Base-by-base conservation (phyloP, 1,140 invertebrate species). In the Magallana angulata region DNA sequence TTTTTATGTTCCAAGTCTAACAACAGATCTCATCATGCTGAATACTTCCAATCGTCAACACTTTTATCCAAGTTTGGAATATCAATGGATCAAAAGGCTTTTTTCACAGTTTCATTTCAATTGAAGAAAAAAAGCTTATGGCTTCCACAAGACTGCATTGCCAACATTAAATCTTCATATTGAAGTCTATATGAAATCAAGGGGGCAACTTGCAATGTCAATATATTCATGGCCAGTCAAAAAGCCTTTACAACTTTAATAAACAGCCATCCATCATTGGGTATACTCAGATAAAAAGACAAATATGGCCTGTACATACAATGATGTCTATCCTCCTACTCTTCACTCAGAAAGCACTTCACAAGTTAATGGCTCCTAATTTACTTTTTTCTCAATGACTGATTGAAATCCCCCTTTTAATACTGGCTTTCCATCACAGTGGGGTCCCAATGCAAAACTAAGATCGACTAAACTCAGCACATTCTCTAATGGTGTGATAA, bases 201-300 rank as follows among this genome's bases (percentile, higher is more conserved):
- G 24, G 24, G 24, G 24, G 8, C 68, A 76, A 24, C 68, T 36
- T 30, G 24, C 68, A 76, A 24, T 76, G 68, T 76, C 68, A 76
- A 76, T 24, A 76, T 76, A 30, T 76, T 76, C 24, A 30, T 76
- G 68, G 11, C 68, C 24, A 30, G 68, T 76, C 68, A 76, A 76
- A 76, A 76, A 76, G 8, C 24, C 24, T 30, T 76, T 76, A 76
- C 18, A 76, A 76, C 18, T 30, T 76, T 76, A 30, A 30, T 24
- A 76, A 76, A 76, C 11, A 76, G 68, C 36, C 68, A 76, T 76
- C 68, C 68, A 76, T 76, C 68, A 76, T 76, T 76, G 68, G 36
- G 8, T 76, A 76, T 76, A 76, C 68, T 76, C 68, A 76, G 18
- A 30, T 48, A 48, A 36, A 64, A 36, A 76, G 68, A 36, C 68